Base-by-base conservation (phyloP, 2,888 invertebrate species). In the Clitarchus hookeri region DNA sequence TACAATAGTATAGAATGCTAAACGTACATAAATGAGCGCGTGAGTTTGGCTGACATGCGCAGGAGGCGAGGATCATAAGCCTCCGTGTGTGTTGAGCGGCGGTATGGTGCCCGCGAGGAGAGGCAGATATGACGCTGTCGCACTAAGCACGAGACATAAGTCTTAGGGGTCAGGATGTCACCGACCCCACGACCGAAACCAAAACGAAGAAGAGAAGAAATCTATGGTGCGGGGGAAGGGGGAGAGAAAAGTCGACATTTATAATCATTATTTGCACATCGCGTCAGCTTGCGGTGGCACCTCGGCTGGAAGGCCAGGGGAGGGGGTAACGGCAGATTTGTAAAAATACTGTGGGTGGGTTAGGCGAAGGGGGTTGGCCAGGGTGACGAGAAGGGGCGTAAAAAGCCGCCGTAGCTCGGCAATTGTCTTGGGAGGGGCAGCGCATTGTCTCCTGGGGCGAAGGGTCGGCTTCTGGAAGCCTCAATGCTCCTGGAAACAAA, bases 191-290 rank as follows among this genome's bases (percentile, higher is more conserved):
- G 87, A 48, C 86, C 84, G 54, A 78, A 44, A 54, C 48, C 84
- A 53, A 54, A 48, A 53, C 53, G 84, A 84, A 16, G 84, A n/a
- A 53, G 77, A 84, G 85, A 86, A 87, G 85, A 82, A 82, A 65
- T 65, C 23, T 65, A 23, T 6, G 2, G 88, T 88, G 88, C 88
- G 27, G 83, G 86, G 85, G 86, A 85, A 86, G 85, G 86, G 85
- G 77, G 54, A 84, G 85, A 84, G 83, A 19, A 27, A 87, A 83
- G 85, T 84, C 84, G 87, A 86, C 88, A 88, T 88, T 88, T 87
- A 88, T 88, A 88, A 88, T 88, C 88, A 87, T 88, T 88, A 88
- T 88, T 88, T 88, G 87, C 87, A 86, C 88, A 86, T 87, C 87
- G 86, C 87, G 87, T 86, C 88, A 86, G 86, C 88, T 86, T 87